Evolutionary conservation across 2,113 vertebrate genomes (phyloP).

Genomic region (Lampris megalopsis): DNA sequence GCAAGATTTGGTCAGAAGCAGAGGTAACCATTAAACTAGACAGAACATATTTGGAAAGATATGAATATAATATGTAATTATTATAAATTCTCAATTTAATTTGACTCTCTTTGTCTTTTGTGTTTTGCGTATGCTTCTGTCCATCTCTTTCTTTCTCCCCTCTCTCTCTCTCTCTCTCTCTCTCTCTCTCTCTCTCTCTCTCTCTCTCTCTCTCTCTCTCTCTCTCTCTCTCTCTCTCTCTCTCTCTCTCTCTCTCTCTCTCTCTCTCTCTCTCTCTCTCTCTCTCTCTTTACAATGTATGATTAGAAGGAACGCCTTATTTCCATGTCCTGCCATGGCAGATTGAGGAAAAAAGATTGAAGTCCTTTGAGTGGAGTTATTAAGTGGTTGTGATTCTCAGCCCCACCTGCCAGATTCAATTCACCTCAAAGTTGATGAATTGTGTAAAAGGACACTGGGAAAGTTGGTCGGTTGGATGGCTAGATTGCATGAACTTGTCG

Average conservation of each 20-base stretch:
- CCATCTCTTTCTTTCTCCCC: not conserved
- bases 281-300: not conserved
- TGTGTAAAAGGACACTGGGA: not conserved
- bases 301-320: not conserved
- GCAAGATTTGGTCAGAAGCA: not conserved
- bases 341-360: not conserved
- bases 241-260: not conserved
- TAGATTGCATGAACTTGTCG: constrained; percentile 4
- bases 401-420: constrained; percentile 3
- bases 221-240: not conserved
- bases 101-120: too few relatives aligned
- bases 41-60: not conserved
- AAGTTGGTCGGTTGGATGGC: not conserved
- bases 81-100: too few relatives aligned
- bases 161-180: not conserved
- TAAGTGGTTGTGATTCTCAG: constrained; percentile 2
- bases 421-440: constrained; percentile 2
- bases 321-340: not conserved
- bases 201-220: not conserved
- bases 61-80: too few relatives aligned
- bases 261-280: not conserved
- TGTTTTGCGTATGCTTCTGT: not conserved
- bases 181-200: not conserved
- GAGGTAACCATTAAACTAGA: not conserved
- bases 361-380: not conserved